These are phyloP conservation scores for Tridacna gigas DNA, from an alignment of 2,888 invertebrate species.

Conservation along the genomic window DNA sequence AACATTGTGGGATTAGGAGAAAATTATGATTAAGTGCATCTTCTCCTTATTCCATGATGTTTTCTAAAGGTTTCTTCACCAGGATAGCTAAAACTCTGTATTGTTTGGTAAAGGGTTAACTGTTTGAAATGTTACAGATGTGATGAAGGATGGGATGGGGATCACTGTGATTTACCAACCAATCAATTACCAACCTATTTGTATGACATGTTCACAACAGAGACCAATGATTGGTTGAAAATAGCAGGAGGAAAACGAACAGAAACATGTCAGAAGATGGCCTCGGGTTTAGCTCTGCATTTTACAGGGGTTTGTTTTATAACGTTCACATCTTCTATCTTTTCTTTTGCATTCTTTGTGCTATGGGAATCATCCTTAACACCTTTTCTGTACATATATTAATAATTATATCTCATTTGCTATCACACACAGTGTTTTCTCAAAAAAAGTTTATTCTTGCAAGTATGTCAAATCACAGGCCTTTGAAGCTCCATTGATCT, in stretches of 20 bases:
- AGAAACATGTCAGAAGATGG: conserved; percentile 81
- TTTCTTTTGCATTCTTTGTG: no score
- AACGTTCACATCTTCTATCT: not conserved
- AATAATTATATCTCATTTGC: no score
- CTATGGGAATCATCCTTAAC: no score
- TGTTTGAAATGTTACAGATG: conserved; percentile 74
- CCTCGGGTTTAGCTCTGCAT: conserved; percentile 83
- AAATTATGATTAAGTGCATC: not conserved
- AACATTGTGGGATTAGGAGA: not conserved
- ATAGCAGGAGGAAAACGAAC: conserved; percentile 81
- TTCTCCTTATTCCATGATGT: not conserved
- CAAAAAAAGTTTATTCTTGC: no score
- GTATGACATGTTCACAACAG: conserved; percentile 79
- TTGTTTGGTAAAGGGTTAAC: not conserved
- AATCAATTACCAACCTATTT: conserved; percentile 77
- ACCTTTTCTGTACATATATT: no score
- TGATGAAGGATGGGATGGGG: conserved; percentile 83
- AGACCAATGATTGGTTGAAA: conserved; percentile 74
- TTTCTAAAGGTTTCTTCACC: not conserved
- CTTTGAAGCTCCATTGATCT: no score
- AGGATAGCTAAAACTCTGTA: not conserved
- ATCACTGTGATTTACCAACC: conserved; percentile 75
- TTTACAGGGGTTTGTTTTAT: conserved; percentile 82
- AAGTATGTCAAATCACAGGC: no score
- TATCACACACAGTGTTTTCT: no score